Percentiles rank a stretch among this genome's conserved stretches.
These are phyloP conservation scores for Fistularia tabacaria DNA, from an alignment of 2,797 vertebrate genomes.

Conservation along the genomic window DNA sequence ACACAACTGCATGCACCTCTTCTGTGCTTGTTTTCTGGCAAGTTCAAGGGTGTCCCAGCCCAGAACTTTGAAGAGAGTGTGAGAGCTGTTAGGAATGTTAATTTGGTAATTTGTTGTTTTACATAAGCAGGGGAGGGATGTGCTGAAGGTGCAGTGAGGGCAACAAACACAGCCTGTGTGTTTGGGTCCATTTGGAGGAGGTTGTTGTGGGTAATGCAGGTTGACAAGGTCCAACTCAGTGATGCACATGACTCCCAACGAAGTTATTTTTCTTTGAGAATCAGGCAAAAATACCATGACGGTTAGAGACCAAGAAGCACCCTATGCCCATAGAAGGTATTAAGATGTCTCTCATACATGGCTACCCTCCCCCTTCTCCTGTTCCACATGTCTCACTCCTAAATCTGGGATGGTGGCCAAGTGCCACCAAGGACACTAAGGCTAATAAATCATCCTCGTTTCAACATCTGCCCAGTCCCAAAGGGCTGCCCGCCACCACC, in stretches of 20 bases:
- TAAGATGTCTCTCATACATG: constrained; percentile 72
- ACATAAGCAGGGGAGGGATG: constrained; percentile 51
- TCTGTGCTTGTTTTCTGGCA: constrained; percentile 57
- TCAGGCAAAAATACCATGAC: constrained; percentile 77
- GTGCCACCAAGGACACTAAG: constrained; percentile 87
- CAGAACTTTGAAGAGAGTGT: constrained; percentile 55
- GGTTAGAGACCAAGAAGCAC: constrained; percentile 66
- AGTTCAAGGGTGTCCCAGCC: constrained; percentile 47
- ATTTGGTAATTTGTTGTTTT: constrained; percentile 75
- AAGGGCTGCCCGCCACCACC: constrained; percentile 73
- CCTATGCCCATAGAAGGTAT: constrained; percentile 78
- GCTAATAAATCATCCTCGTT: constrained; percentile 92
- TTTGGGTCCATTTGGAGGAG: constrained; percentile 32
- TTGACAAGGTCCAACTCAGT: constrained; percentile 64
- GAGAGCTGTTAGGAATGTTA: constrained; percentile 67
- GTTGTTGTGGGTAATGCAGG: constrained; percentile 49
- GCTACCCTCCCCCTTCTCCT: constrained; percentile 53
- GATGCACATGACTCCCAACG: constrained; percentile 71
- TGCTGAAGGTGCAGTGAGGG: constrained; percentile 18
- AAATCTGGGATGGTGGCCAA: constrained; percentile 91
- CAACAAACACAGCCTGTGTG: constrained; percentile 32
- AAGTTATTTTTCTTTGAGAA: constrained; percentile 78
- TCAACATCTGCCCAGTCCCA: constrained; percentile 88
- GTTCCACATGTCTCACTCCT: constrained; percentile 58
- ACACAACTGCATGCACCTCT: constrained; percentile 34